A percentile compares a stretch with the other conserved stretches of the same genome.
Evolutionary conservation across 2,113 vertebrate species (phyloP).

Genomic region (Galbula dea): DNA sequence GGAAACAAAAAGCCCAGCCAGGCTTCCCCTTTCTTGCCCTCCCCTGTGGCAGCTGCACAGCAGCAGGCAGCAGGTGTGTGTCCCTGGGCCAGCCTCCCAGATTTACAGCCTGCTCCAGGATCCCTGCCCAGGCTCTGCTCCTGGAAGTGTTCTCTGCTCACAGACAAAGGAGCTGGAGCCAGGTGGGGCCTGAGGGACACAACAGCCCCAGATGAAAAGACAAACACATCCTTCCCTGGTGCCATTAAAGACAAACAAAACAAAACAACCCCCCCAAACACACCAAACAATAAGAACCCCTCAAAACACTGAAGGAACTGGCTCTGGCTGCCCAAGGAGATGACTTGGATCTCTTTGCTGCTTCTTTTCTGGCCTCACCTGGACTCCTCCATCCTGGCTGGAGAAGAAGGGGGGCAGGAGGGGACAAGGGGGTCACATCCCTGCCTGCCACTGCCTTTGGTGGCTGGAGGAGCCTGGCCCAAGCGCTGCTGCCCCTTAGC

Average conservation of each 20-base stretch:
- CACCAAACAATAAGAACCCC: no score
- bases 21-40: background rate
- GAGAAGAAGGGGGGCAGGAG: background rate
- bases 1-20: no score
- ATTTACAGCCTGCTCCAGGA: conserved; percentile 66
- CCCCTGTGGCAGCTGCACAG: conserved; percentile 42
- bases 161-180: conserved; percentile 39
- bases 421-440: background rate
- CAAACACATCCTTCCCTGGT: background rate
- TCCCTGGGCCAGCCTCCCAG: background rate
- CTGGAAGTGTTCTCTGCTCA: conserved; percentile 56
- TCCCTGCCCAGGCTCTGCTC: background rate
- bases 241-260: background rate
- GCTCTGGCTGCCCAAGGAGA: background rate
- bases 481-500: background rate
- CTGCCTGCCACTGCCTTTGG: background rate
- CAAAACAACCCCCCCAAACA: no score
- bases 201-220: conserved; percentile 53
- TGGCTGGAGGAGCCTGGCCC: background rate
- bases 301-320: background rate
- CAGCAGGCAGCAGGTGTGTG: conserved; percentile 62
- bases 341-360: background rate
- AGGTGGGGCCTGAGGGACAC: background rate
- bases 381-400: background rate
- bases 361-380: background rate